A percentile compares a stretch with the other conserved stretches of the same genome.
These are phyloP conservation scores for Irena cyanogastra DNA, from an alignment of 2,113 vertebrate species.

Conservation along the genomic window DNA sequence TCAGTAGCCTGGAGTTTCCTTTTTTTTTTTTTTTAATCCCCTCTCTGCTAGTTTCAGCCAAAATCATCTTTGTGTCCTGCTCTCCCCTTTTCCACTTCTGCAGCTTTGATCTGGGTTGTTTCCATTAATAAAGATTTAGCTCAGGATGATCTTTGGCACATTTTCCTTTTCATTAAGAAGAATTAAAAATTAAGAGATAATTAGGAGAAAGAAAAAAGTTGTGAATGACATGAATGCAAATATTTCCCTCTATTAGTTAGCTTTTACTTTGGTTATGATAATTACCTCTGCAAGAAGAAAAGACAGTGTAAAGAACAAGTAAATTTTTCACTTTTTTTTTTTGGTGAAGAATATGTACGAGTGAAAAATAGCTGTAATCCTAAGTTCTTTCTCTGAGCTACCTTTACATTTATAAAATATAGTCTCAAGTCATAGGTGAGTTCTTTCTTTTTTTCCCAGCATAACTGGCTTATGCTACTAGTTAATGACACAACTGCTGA, in stretches of 20 bases:
- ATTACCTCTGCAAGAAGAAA: not conserved
- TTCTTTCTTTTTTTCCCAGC: not conserved
- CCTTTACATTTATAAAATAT: not conserved
- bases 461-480: not conserved
- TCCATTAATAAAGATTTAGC: not conserved
- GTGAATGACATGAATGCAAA: not conserved
- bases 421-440: not conserved
- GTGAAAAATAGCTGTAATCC: not conserved
- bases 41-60: not conserved
- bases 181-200: not conserved
- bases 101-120: not conserved
- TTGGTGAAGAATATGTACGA: not conserved
- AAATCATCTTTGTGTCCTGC: not conserved
- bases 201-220: not conserved
- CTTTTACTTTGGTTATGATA: not conserved
- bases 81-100: not conserved
- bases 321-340: not conserved
- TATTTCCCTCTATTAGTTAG: not conserved
- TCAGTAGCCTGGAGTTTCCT: not conserved
- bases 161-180: not conserved
- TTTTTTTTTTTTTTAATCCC: not conserved
- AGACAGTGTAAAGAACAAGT: not conserved
- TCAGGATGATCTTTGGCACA: not conserved
- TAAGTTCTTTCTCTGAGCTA: not conserved
- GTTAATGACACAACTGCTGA: not conserved